Percentiles rank a stretch among this genome's conserved stretches.
Conservation (phyloP, 1,140 invertebrate genomes). For the Dysdera silvatica region DNA sequence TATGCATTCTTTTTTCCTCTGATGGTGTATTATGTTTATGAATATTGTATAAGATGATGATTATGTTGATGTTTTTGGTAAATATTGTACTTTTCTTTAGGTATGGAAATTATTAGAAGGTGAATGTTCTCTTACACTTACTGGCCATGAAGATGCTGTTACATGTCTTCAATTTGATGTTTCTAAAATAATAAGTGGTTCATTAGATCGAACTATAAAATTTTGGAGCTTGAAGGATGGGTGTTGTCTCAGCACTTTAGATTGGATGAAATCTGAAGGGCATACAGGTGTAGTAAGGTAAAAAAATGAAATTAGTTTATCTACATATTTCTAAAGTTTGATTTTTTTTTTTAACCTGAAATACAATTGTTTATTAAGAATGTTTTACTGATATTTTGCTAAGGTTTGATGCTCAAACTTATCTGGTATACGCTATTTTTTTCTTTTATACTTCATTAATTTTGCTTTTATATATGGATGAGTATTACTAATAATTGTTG, state of each 20-base stretch:
- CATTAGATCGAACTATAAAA: slow-evolving; percentile 50
- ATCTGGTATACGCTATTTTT: too few species aligned
- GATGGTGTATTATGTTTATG: background rate
- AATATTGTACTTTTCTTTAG: slow-evolving; percentile 35
- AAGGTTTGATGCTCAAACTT: too few species aligned
- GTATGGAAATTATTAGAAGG: slow-evolving; percentile 46
- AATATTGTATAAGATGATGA: background rate
- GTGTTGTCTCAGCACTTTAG: slow-evolving; percentile 49
- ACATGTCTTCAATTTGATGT: slow-evolving; percentile 49
- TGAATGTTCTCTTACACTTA: slow-evolving; percentile 44
- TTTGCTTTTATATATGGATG: too few species aligned
- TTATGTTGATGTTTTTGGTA: background rate
- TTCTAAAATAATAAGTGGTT: slow-evolving; percentile 47
- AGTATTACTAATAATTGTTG: too few species aligned
- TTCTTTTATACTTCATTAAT: too few species aligned
- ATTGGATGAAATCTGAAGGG: slow-evolving; percentile 52
- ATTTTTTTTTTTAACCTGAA: too few species aligned
- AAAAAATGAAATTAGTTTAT: slow-evolving; percentile 6
- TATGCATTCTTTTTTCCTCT: slow-evolving; percentile 31
- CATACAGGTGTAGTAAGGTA: slow-evolving; percentile 49
- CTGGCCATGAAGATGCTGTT: slow-evolving; percentile 49
- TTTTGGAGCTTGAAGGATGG: slow-evolving; percentile 48
- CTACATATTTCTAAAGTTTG: too few species aligned
- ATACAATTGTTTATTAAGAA: too few species aligned
- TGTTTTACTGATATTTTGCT: too few species aligned